These are phyloP conservation scores for Amphiprion percula DNA, from an alignment of 2,113 vertebrate genomes.

Conservation along the genomic window DNA sequence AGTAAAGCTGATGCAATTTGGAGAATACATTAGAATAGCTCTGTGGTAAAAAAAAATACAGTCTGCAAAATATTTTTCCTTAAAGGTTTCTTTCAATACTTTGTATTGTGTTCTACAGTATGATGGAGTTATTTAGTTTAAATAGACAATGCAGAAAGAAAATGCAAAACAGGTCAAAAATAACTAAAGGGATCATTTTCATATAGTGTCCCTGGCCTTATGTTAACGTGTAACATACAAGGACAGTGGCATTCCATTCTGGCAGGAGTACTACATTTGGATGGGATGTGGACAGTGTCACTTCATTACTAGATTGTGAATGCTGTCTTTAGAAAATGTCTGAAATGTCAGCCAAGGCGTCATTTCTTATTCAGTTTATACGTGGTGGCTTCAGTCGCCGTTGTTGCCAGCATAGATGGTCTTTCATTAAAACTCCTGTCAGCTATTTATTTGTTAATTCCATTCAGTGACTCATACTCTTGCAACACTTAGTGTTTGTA, in stretches of 20 bases:
- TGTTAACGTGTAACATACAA: constrained; percentile 6
- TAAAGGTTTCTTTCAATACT: background rate
- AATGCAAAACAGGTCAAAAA: background rate
- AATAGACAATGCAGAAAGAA: background rate
- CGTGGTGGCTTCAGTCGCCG: background rate
- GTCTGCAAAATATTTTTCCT: background rate
- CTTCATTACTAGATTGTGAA: no score
- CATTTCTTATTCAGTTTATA: background rate
- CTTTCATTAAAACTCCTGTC: constrained; percentile 15
- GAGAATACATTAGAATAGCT: background rate
- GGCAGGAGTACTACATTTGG: background rate
- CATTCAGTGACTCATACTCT: background rate
- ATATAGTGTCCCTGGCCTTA: background rate
- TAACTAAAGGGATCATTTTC: constrained; percentile 10
- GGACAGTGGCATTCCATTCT: background rate
- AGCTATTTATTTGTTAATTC: background rate
- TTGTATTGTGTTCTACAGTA: background rate
- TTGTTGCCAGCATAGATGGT: constrained; percentile 2
- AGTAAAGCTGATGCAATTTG: constrained; percentile 5
- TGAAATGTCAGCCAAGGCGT: constrained; percentile 1
- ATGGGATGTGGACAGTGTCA: no score
- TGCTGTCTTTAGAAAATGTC: background rate
- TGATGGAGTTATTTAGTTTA: background rate
- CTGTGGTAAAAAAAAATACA: background rate
- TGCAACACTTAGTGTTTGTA: background rate